These are phyloP conservation scores for Pseudolycoriella hygida DNA, from an alignment of 2,888 invertebrate species.

Conservation along the genomic window DNA sequence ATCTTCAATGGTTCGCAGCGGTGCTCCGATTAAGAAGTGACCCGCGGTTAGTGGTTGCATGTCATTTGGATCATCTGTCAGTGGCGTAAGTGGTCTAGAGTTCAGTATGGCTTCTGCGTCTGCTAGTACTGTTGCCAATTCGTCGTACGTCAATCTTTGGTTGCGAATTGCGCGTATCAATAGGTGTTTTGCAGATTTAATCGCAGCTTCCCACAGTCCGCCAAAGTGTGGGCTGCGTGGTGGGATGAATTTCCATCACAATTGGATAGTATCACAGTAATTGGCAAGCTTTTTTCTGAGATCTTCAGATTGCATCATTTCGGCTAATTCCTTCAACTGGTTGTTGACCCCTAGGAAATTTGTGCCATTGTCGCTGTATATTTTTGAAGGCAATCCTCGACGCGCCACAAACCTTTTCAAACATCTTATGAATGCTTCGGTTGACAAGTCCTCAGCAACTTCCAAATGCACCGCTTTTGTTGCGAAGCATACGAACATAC, in stretches of 20 bases:
- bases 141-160: background rate
- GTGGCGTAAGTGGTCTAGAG: background rate
- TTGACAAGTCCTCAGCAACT: background rate
- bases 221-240: background rate
- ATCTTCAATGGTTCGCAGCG: too few relatives aligned
- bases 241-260: background rate
- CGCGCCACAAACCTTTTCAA: conserved; percentile 2
- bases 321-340: background rate
- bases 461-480: conserved; percentile 12
- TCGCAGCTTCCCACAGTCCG: background rate
- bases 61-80: background rate
- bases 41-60: background rate
- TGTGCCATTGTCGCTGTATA: conserved; percentile 5
- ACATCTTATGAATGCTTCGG: conserved; percentile 1
- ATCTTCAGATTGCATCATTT: background rate
- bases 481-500: background rate
- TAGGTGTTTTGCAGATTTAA: background rate
- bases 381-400: conserved; percentile 1
- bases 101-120: background rate
- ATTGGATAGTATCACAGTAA: too few relatives aligned
- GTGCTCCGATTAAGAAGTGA: background rate
- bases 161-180: background rate
- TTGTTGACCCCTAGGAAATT: background rate
- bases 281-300: background rate
- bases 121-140: background rate